phyloP scores from a whole-genome alignment of 2,888 invertebrate species.

The Acholoe squamosa region DNA sequence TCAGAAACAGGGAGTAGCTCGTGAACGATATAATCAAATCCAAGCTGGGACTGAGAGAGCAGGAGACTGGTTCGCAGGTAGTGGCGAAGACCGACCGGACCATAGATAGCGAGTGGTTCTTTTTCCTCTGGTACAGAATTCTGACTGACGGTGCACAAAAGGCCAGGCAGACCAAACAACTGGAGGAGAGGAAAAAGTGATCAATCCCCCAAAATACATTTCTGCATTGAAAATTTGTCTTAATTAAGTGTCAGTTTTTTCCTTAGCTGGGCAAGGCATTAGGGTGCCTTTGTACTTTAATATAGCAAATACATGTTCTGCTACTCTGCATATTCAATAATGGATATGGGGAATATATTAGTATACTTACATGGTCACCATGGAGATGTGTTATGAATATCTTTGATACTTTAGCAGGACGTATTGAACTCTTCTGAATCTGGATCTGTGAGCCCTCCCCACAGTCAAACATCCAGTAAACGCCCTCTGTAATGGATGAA shows the following conservation, averaged over 20 bases:
- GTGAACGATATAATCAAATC: conserved; percentile 81
- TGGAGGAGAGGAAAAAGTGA: conserved; percentile 68
- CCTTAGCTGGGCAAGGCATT: too few species aligned
- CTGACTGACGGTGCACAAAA: conserved; percentile 83
- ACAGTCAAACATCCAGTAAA: conserved; percentile 84
- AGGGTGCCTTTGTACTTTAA: too few species aligned
- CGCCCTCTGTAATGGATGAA: conserved; percentile 78
- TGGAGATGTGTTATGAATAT: conserved; percentile 84
- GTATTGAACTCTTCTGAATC: conserved; percentile 80
- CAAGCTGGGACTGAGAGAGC: conserved; percentile 80
- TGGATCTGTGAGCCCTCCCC: conserved; percentile 84
- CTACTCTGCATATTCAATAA: too few species aligned
- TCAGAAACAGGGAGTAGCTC: conserved; percentile 79
- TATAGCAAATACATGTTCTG: too few species aligned
- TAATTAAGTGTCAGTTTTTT: neutral
- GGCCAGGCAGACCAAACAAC: conserved; percentile 84
- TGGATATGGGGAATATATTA: too few species aligned
- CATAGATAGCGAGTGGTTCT: conserved; percentile 82
- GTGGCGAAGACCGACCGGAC: conserved; percentile 83
- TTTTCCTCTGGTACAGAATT: conserved; percentile 70
- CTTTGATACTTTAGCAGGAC: conserved; percentile 81
- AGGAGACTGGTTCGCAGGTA: conserved; percentile 79
- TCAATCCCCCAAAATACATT: too few species aligned
- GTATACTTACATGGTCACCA: conserved; percentile 83
- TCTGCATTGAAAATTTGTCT: neutral